A percentile compares a stretch with the other conserved stretches of the same genome.
phyloP scores from a whole-genome alignment of 2,888 invertebrate species.

The Microctonus hyperodae region DNA sequence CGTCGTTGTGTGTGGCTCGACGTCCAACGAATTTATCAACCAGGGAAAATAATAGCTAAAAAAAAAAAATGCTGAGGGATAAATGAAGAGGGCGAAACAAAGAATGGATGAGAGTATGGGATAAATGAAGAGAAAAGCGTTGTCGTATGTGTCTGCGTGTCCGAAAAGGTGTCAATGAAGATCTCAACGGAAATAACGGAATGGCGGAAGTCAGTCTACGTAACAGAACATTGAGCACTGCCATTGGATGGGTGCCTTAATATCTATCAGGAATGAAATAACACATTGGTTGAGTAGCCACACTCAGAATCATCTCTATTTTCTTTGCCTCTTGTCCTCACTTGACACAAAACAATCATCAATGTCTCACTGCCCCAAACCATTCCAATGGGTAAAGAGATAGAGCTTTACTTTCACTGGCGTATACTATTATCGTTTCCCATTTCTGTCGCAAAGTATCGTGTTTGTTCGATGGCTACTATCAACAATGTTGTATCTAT shows the following conservation, averaged over 20 bases:
- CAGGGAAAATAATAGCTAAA: neutral
- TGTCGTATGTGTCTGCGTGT: neutral
- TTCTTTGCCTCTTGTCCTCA: constrained; percentile 22
- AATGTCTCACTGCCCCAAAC: neutral
- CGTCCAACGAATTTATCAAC: neutral
- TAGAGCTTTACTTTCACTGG: constrained; percentile 2
- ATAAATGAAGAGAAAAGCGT: constrained; percentile 14
- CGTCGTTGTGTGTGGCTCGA: neutral
- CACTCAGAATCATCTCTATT: constrained; percentile 16
- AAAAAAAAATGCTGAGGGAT: neutral
- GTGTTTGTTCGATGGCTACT: neutral
- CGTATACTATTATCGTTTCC: constrained; percentile 12
- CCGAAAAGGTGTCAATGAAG: constrained; percentile 22
- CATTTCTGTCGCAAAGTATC: constrained; percentile 19
- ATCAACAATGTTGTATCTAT: constrained; percentile 23
- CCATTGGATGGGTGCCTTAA: constrained; percentile 16
- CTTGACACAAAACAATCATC: constrained; percentile 15
- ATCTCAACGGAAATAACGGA: constrained; percentile 1
- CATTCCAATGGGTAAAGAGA: neutral
- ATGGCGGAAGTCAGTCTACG: constrained; percentile 22
- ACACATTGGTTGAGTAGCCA: constrained; percentile 13
- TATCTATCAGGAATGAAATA: constrained; percentile 31
- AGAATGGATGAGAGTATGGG: neutral
- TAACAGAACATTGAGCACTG: constrained; percentile 15
- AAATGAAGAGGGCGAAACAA: constrained; percentile 4